Conservation (phyloP, 1,140 invertebrate species). For the Branchinecta lindahli region DNA sequence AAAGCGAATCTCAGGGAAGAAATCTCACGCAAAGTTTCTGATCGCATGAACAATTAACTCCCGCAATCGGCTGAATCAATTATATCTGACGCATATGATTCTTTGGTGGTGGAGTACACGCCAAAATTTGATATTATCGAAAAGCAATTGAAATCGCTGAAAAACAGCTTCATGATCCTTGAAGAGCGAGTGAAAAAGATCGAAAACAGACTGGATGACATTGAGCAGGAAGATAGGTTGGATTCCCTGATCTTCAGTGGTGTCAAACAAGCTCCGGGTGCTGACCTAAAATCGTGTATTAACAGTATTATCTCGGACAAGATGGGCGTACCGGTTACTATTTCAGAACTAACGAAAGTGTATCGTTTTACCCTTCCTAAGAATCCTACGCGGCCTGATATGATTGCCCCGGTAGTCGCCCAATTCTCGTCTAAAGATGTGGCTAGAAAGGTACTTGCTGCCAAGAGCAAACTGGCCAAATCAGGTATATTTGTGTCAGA, state of each 20-base stretch:
- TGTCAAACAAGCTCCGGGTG: neutral
- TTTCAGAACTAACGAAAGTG: neutral
- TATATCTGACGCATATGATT: neutral
- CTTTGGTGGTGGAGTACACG: neutral
- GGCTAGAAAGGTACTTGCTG: neutral
- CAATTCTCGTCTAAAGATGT: neutral
- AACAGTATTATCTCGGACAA: neutral
- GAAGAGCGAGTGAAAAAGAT: slow-evolving; percentile 3
- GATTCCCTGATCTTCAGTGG: neutral
- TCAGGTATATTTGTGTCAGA: neutral
- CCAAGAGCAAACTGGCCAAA: neutral
- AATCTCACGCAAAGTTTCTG: slow-evolving; percentile 3
- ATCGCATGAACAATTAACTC: neutral
- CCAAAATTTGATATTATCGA: neutral
- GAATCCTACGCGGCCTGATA: neutral
- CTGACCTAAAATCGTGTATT: neutral
- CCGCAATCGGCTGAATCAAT: neutral
- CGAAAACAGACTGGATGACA: neutral
- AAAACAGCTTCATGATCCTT: neutral
- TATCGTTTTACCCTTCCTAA: neutral
- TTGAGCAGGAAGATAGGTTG: neutral
- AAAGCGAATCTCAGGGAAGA: neutral
- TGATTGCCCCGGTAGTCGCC: neutral
- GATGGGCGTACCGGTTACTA: neutral
- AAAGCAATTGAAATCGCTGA: neutral